Evolutionary conservation across 2,797 vertebrate species (phyloP), one percentile per base, ranked within the genome.

Genomic region (Knipowitschia caucasica): DNA sequence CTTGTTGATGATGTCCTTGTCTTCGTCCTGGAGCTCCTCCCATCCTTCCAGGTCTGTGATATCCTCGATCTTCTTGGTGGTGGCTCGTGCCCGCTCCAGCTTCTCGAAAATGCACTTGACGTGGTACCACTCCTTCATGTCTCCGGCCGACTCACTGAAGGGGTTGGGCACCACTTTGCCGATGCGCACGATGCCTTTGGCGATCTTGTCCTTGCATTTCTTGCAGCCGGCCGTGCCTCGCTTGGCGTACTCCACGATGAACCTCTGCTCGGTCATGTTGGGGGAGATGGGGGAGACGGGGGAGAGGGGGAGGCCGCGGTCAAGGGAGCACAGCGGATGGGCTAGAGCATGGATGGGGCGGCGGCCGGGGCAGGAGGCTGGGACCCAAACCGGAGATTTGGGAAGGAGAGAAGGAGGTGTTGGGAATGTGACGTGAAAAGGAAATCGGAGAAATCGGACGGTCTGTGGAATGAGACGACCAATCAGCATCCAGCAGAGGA

Each of bases 81-180:
- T 94, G 45, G 95, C 94, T 42, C 96, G 86, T 0, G 94, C 95
- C 20, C 91, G 88, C 35, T 98, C 94, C 44, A 99, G 87, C 82
- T 99, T 99, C 85, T 99, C 97, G 42, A 99, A 99, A 1, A 99
- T 94, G 61, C 97, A 99, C 68, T 94, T 97, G 4, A 94, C 82
- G 0, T 99, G 97, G 73, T 99, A 94, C 97, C 97, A 99, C 73
- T 99, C 97, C 52, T 98, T 99, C 97, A 99, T 99, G 25, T 99
- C 97, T 0, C 96, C 95, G 0, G 93, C 95, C 0, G 94, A 95
- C 80, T 99, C 96, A 0, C 95, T 95, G 80, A 99, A 99, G 0
- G 97, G 97, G 51, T 99, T 99, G 4, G 97, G 95, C 1, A 99
- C 95, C 0, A 99, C 73, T 75, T 98, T 99, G 29, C 96, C 96